Percentiles rank a stretch among this genome's conserved stretches.
Conservation (phyloP, 2,888 invertebrate genomes). For the Rhabditoides inermis region DNA sequence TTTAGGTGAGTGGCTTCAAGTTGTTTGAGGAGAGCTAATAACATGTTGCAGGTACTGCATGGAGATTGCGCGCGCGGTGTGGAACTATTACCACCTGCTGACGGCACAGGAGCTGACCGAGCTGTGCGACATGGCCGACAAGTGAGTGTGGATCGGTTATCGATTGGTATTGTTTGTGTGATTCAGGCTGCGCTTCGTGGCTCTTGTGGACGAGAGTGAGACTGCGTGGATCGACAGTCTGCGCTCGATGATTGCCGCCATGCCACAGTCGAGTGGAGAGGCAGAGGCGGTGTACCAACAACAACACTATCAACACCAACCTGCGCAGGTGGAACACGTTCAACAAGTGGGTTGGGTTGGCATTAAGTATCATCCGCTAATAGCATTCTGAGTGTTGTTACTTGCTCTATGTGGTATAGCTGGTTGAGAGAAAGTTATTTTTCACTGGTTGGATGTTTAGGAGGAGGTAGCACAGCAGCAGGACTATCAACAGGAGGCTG, state of each 20-base stretch:
- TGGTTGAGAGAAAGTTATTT: too few relatives aligned
- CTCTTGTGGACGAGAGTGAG: constrained; percentile 16
- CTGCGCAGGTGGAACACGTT: neutral
- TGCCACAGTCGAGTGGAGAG: constrained; percentile 1
- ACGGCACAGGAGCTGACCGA: constrained; percentile 14
- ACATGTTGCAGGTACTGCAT: constrained; percentile 19
- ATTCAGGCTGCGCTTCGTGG: constrained; percentile 11
- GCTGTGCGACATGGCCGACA: constrained; percentile 38
- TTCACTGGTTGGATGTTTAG: too few relatives aligned
- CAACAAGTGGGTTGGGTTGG: too few relatives aligned
- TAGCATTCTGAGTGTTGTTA: too few relatives aligned
- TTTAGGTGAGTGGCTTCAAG: constrained; percentile 12
- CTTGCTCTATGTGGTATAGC: too few relatives aligned
- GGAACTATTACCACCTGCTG: constrained; percentile 14
- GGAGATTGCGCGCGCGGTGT: constrained; percentile 24
- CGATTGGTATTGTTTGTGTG: neutral
- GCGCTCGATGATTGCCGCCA: constrained; percentile 10
- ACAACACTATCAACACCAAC: neutral
- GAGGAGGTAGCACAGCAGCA: too few relatives aligned
- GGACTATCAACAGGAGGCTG: too few relatives aligned
- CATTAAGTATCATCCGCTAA: too few relatives aligned
- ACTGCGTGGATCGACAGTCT: constrained; percentile 25
- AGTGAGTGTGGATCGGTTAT: constrained; percentile 5
- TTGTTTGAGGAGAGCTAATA: neutral
- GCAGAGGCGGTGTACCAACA: too few relatives aligned